phyloP scores from a whole-genome alignment of 1,140 invertebrate genomes.

The Archegozetes longisetosus region DNA sequence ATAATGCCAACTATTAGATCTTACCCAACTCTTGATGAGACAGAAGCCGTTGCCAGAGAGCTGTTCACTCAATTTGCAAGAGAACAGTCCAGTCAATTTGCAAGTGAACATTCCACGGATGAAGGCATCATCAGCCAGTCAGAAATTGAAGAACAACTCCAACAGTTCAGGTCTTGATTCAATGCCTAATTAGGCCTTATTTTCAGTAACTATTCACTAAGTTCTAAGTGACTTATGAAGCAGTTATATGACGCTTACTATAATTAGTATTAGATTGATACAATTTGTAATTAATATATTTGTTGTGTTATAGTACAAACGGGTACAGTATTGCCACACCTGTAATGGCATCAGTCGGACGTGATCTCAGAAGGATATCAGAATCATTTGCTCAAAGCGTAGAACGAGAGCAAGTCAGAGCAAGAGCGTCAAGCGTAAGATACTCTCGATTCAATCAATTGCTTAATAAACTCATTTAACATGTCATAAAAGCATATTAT shows the following conservation, averaged over 20 bases:
- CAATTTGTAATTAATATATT: no score
- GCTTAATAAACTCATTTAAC: no score
- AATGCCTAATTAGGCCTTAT: neutral
- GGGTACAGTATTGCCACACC: neutral
- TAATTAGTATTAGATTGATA: no score
- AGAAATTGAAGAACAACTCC: neutral
- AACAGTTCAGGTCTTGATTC: neutral
- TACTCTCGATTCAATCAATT: neutral
- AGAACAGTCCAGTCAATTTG: neutral
- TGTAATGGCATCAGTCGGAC: constrained; percentile 18
- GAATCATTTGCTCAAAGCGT: constrained; percentile 27
- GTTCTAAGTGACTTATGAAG: no score
- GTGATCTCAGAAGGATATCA: constrained; percentile 26
- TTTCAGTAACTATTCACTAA: neutral
- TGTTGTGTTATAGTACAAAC: no score
- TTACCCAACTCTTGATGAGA: neutral
- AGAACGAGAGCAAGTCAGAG: constrained; percentile 24
- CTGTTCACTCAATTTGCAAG: constrained; percentile 1
- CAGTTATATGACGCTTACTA: no score
- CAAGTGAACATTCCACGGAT: neutral
- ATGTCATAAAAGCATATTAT: no score
- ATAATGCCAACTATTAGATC: neutral
- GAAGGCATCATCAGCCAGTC: neutral
- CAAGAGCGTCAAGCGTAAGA: constrained; percentile 24
- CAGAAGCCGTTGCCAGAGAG: neutral